A percentile compares a stretch with the other conserved stretches of the same genome.
Evolutionary conservation across 2,888 invertebrate genomes (phyloP).

Genomic region (Dioctria rufipes): DNA sequence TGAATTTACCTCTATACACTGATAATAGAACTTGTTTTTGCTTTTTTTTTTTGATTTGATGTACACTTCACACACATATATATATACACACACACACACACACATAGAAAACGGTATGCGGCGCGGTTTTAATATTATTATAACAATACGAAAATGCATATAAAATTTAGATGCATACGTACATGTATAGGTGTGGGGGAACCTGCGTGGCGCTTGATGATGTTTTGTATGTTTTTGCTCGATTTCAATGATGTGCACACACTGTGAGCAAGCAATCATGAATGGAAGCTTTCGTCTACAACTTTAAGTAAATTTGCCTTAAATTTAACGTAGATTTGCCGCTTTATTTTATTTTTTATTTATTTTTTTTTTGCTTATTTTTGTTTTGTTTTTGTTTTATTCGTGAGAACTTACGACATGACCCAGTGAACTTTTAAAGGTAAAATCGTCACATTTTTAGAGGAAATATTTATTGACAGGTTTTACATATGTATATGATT

Average conservation of each 20-base stretch:
- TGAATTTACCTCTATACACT: slow-evolving; percentile 32
- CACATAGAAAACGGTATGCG: no score
- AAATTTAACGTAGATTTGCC: slow-evolving; percentile 36
- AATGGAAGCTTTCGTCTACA: slow-evolving; percentile 42
- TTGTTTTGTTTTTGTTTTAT: background rate
- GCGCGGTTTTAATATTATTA: background rate
- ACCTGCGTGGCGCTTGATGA: slow-evolving; percentile 14
- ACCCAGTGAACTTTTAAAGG: slow-evolving; percentile 55
- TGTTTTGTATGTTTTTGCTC: slow-evolving; percentile 10
- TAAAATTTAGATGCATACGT: background rate
- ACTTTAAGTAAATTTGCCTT: slow-evolving; percentile 25
- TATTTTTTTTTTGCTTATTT: background rate
- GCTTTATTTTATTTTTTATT: slow-evolving; percentile 15
- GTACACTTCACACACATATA: no score
- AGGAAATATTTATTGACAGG: slow-evolving; percentile 24
- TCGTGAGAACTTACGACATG: slow-evolving; percentile 46
- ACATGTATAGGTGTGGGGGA: background rate
- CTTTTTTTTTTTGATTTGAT: no score
- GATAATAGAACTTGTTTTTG: no score
- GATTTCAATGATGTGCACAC: slow-evolving; percentile 46
- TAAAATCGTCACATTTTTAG: slow-evolving; percentile 43
- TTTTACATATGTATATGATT: no score
- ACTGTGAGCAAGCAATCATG: slow-evolving; percentile 23
- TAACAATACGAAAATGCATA: slow-evolving; percentile 20
- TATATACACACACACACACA: no score